Evolutionary conservation across 2,113 vertebrate genomes (phyloP), one percentile per base, ranked within the genome.

Genomic region (Shinisaurus crocodilurus): DNA sequence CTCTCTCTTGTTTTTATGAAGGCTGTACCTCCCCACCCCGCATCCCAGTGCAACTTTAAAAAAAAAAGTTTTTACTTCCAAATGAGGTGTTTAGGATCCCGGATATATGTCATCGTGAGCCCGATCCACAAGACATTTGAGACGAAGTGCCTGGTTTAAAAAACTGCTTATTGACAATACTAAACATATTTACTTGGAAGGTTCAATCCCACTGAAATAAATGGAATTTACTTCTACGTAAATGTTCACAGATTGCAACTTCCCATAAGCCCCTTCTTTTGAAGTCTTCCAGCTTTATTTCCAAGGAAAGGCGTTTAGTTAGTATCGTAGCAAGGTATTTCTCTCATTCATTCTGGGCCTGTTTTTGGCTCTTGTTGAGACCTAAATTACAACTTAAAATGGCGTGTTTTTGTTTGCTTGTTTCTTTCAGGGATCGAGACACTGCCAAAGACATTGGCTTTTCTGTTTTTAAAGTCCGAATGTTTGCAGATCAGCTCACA

Each of bases 401-500:
- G 32, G 79, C 18, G 37, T 0, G 37, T 34, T 12, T 82, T 60
- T 0, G 60, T 45, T 87, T 1, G 23, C 15, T 63, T 34, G 25
- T 85, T 79, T 48, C 34, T 57, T 86, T 75, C n/a, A 70, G 37
- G n/a, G n/a, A 80, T 79, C 43, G 6, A 79, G 83, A 32, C 74
- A 43, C 63, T 34, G 60, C 74, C 23, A 1, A 85, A 67, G 90
- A 88, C 94, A 95, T 95, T 94, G 70, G 15, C 88, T 93, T 92
- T 94, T 92, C 93, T 92, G 43, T 2, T 77, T 92, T 79, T 86
- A 91, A 91, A 91, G 91, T 89, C 75, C 45, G 75, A 89, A 82
- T 93, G 94, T 96, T 95, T 90, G 94, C 94, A 40, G 93, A 93
- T 94, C 76, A 92, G 93, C 94, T 89, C 79, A 95, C 91, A 94